Evolutionary conservation across 2,888 invertebrate genomes (phyloP).

Genomic region (Brachypalpus laphriformis): DNA sequence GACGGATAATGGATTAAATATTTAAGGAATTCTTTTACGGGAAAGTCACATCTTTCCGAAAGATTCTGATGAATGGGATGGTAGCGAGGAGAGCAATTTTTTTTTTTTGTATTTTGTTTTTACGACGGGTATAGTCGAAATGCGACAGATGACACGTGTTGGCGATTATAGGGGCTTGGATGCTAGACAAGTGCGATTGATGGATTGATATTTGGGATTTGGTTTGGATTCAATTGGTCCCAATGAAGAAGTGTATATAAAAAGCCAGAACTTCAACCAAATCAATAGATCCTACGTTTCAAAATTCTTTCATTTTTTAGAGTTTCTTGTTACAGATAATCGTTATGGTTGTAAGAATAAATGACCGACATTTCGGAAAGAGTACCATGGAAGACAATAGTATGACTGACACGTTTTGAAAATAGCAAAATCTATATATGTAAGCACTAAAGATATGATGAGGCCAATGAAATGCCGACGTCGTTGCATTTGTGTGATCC

Average conservation of each 20-base stretch:
- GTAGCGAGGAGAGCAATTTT: background rate
- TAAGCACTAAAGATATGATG: no score
- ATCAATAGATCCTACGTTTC: no score
- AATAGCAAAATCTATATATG: no score
- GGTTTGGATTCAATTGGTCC: background rate
- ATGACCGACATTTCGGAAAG: no score
- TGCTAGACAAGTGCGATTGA: conserved; percentile 63
- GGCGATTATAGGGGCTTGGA: conserved; percentile 56
- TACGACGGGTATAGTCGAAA: conserved; percentile 5
- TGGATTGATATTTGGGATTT: conserved; percentile 53
- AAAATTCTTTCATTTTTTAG: no score
- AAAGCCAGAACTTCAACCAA: no score
- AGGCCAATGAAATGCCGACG: no score
- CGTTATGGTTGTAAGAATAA: no score
- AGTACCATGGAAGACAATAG: no score
- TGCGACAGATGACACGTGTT: conserved; percentile 70
- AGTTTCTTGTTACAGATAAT: no score
- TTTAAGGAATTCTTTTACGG: conserved; percentile 68
- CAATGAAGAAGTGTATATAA: background rate
- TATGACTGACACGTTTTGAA: no score
- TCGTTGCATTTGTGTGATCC: no score
- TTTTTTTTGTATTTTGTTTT: conserved; percentile 1
- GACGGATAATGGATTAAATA: conserved; percentile 69
- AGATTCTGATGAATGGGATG: conserved; percentile 57
- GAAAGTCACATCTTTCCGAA: conserved; percentile 56